phyloP scores from a whole-genome alignment of 2,888 invertebrate species.

The Autographa pulchrina region DNA sequence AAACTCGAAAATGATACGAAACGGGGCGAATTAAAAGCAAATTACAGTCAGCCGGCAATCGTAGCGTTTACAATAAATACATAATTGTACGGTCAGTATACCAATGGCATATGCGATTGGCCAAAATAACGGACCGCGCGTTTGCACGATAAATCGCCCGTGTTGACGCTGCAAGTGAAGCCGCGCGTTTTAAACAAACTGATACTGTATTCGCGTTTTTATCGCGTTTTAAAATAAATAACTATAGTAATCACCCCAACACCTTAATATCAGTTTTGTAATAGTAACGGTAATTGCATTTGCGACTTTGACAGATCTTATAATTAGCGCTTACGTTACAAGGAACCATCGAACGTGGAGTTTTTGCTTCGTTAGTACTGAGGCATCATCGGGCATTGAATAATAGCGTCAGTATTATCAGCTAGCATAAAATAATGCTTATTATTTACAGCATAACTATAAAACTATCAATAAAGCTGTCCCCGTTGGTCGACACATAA shows the following conservation, averaged over 20 bases:
- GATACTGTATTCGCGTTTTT: conserved; percentile 31
- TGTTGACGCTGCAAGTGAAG: conserved; percentile 61
- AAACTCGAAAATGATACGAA: conserved; percentile 88
- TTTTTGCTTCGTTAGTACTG: conserved; percentile 54
- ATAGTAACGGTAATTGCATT: conserved; percentile 31
- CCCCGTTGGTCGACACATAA: conserved; percentile 37
- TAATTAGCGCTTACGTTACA: conserved; percentile 40
- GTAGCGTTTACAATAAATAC: conserved; percentile 90
- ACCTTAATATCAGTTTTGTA: conserved; percentile 35
- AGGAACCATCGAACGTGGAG: conserved; percentile 32
- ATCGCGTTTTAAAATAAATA: conserved; percentile 22
- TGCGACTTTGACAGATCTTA: conserved; percentile 46
- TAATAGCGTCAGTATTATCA: conserved; percentile 57
- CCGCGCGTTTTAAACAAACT: conserved; percentile 37
- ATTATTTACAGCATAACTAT: conserved; percentile 56
- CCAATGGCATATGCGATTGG: conserved; percentile 85
- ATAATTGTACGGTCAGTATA: conserved; percentile 88
- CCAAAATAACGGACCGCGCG: conserved; percentile 80
- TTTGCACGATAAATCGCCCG: conserved; percentile 73
- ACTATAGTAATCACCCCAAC: conserved; percentile 22
- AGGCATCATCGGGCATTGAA: conserved; percentile 21
- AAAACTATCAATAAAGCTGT: conserved; percentile 61
- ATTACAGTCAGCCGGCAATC: conserved; percentile 87
- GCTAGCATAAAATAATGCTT: conserved; percentile 52
- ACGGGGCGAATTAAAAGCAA: conserved; percentile 88